These are phyloP conservation scores for Anser cygnoides DNA, from an alignment of 2,113 vertebrate genomes.

Conservation along the genomic window DNA sequence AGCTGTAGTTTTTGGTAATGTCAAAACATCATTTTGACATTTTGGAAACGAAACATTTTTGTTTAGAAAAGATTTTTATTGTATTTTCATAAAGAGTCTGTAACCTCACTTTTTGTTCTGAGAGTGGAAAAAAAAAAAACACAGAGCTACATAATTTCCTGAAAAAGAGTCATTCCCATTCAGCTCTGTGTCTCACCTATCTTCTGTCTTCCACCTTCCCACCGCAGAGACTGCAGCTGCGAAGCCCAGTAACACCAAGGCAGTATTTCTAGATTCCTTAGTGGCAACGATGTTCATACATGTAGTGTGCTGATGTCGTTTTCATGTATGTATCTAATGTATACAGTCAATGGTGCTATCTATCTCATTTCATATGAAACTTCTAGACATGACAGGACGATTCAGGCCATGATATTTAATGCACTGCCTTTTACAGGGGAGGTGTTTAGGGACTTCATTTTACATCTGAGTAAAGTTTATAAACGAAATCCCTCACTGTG, in stretches of 20 bases:
- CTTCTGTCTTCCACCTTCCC: background rate
- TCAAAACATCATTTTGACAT: slow-evolving; percentile 59
- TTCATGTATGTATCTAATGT: background rate
- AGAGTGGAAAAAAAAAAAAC: background rate
- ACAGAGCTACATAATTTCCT: background rate
- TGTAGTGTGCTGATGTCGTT: background rate
- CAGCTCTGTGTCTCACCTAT: background rate
- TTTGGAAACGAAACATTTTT: slow-evolving; percentile 23
- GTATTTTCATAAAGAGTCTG: slow-evolving; percentile 7
- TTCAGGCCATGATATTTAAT: slow-evolving; percentile 28
- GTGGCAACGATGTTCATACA: background rate
- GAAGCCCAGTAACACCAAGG: background rate
- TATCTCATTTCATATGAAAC: background rate
- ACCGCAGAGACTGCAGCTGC: accelerated
- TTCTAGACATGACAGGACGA: background rate
- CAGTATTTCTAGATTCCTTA: background rate
- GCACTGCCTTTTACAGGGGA: background rate
- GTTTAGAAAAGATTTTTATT: slow-evolving; percentile 44
- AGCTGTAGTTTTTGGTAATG: slow-evolving; percentile 47
- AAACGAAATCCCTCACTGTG: background rate
- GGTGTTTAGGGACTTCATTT: slow-evolving; percentile 34
- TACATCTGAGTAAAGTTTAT: background rate
- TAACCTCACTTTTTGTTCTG: slow-evolving; percentile 5
- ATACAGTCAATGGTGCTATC: background rate
- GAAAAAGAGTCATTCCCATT: background rate